Conservation (phyloP, 2,113 vertebrate species). For the Callocephalon fimbriatum region DNA sequence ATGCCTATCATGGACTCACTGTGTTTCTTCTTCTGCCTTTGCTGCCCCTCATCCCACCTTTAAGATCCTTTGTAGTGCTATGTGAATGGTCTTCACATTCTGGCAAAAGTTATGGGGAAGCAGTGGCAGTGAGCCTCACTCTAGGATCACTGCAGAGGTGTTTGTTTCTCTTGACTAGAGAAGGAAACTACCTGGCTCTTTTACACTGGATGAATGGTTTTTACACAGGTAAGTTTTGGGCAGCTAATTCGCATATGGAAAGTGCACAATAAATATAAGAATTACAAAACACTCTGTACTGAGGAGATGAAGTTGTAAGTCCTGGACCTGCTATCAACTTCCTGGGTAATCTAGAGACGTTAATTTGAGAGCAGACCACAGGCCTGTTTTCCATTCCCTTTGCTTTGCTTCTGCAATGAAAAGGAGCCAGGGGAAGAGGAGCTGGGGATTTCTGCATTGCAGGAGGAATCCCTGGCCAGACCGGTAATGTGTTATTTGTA, state of each 20-base stretch:
- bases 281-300: not conserved
- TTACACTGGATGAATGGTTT: not conserved
- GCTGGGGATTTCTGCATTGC: not conserved
- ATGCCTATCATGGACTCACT: accelerated
- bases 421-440: not conserved
- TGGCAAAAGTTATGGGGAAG: not conserved
- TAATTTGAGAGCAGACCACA: not conserved
- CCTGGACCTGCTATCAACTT: not conserved
- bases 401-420: not conserved
- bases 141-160: not conserved
- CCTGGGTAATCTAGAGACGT: not conserved
- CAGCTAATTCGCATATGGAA: not conserved
- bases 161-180: not conserved
- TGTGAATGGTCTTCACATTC: not conserved
- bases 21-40: not conserved
- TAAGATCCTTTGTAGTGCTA: not conserved
- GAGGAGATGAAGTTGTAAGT: not conserved
- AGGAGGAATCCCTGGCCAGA: not conserved
- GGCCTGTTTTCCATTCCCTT: not conserved
- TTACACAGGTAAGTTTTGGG: not conserved
- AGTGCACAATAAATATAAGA: not conserved
- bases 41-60: not conserved
- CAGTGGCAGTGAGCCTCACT: accelerated
- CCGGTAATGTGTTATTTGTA: not conserved
- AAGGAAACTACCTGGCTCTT: not conserved